A percentile compares a stretch with the other conserved stretches of the same genome.
Evolutionary conservation across 2,113 vertebrate species (phyloP).

Genomic region (Furnarius figulus): DNA sequence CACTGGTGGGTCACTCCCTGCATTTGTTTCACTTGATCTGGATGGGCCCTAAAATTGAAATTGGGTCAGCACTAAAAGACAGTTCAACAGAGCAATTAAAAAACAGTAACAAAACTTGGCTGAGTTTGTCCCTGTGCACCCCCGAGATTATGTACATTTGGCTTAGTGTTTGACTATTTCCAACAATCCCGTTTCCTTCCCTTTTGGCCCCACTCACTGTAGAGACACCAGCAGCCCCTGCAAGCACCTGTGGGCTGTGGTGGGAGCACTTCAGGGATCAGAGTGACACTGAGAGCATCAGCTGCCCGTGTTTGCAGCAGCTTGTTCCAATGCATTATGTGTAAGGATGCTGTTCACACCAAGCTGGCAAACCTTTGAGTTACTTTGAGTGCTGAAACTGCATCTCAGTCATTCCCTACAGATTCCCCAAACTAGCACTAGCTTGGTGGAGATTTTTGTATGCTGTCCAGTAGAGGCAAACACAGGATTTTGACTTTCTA

Average conservation of each 20-base stretch:
- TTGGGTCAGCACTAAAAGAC: background rate
- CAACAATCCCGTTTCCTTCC: fast-evolving
- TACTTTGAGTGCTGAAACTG: background rate
- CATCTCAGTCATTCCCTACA: background rate
- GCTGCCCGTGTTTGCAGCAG: background rate
- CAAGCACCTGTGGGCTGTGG: fast-evolving
- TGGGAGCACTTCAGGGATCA: background rate
- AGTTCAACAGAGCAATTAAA: background rate
- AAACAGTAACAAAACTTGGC: background rate
- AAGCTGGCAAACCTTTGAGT: background rate
- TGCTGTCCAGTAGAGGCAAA: background rate
- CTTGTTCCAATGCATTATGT: background rate
- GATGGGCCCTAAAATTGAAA: background rate
- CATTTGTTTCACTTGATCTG: background rate
- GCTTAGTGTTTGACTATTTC: background rate
- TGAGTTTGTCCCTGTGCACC: background rate
- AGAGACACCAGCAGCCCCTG: background rate
- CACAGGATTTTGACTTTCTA: background rate
- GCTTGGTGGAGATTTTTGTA: background rate
- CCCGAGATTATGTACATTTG: background rate
- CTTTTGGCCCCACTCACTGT: background rate
- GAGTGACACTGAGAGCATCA: background rate
- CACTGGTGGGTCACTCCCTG: fast-evolving
- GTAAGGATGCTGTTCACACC: background rate
- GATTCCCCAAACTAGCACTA: background rate